Conservation (phyloP, 2,113 vertebrate genomes). For the Perca flavescens region DNA sequence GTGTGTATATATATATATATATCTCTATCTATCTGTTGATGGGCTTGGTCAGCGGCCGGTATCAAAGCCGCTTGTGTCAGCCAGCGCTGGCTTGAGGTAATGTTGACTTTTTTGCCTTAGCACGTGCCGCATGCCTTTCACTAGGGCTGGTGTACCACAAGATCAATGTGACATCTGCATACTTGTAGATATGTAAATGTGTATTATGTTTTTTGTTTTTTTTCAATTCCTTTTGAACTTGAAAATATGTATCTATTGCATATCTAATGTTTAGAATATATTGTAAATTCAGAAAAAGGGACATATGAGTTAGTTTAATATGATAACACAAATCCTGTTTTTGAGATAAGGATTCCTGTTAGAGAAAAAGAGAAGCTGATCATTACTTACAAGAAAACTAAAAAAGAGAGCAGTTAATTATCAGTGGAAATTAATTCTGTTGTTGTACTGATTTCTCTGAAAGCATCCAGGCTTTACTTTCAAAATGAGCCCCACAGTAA, state of each 20-base stretch:
- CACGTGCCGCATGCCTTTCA: constrained; percentile 46
- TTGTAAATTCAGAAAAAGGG: constrained; percentile 76
- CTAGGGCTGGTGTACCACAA: constrained; percentile 76
- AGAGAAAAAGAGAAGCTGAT: background rate
- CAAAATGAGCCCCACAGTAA: constrained; percentile 1
- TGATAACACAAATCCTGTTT: constrained; percentile 27
- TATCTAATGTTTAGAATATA: constrained; percentile 72
- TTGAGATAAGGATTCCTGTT: background rate
- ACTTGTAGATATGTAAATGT: constrained; percentile 83
- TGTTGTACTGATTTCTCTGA: constrained; percentile 18
- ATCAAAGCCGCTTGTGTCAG: constrained; percentile 50
- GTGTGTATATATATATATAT: no score
- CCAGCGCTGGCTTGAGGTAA: constrained; percentile 7
- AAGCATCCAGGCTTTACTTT: constrained; percentile 18
- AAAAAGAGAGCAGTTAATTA: background rate
- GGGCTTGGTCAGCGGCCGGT: constrained; percentile 47
- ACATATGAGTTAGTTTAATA: constrained; percentile 56
- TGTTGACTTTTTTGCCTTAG: constrained; percentile 51
- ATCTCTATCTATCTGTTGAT: background rate
- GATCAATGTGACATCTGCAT: constrained; percentile 72
- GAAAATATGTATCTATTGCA: constrained; percentile 78
- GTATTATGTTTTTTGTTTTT: constrained; percentile 48
- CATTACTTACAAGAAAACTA: background rate
- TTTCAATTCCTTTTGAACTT: constrained; percentile 76
- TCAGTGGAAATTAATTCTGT: constrained; percentile 24